Evolutionary conservation across 1,140 invertebrate species (phyloP), one percentile per base, ranked within the genome.

Genomic region (Drosophila erecta): DNA sequence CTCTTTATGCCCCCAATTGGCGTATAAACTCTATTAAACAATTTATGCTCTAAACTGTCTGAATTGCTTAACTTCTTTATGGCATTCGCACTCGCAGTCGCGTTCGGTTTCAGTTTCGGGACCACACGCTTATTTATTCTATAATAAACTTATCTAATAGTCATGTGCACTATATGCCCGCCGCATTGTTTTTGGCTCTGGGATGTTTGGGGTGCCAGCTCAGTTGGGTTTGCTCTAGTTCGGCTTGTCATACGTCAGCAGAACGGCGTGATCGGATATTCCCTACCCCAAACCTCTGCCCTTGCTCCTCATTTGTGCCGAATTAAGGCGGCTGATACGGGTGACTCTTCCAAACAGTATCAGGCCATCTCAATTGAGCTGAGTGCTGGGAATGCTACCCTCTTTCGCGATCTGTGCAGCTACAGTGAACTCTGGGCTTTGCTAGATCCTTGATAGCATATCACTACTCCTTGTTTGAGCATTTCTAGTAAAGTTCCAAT

Each of bases 41-140:
- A 86, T 86, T 86, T 76, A 87, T 83, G 79, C 65, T 61, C 81
- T 76, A 59, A 83, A 87, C 70, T 81, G 70, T 56, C 71, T 76
- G 61, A 86, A 83, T 86, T 87, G 79, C 56, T 87, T 71, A 79
- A 86, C 83, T 86, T 87, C 75, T 87, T 81, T 86, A 87, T 86
- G 70, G 35, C 69, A 33, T 40, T 65, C 27, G 41, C 41, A 61
- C 47, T 64, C 62, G 62, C 43, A 20, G 50, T 65, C 41, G 38
- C 12, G 4, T n/a, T 40, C 4, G 4, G 60, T 15, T 41, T 41
- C 8, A 37, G 59, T 20, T 30, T 65, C 40, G 33, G 57, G 57
- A 56, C 75, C 70, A 65, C 79, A 71, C 77, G 55, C 67, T 65
- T 85, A 70, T 77, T 81, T 77, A 73, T 69, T 77, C 78, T 64